Base-by-base conservation (phyloP, 2,113 vertebrate species). In the Micronycteris hirsuta region DNA sequence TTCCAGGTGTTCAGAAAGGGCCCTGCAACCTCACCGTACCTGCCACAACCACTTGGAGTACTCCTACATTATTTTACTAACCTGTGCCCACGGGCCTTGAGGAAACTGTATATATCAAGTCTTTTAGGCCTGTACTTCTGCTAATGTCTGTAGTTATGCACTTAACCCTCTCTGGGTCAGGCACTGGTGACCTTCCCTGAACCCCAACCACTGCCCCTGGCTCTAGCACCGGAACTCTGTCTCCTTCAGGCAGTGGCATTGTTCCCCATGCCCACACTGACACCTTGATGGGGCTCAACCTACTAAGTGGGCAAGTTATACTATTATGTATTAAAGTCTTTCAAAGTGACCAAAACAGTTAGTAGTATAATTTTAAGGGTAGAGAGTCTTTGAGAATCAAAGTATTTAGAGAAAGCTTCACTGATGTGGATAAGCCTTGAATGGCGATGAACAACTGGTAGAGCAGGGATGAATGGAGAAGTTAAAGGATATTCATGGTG, bases 21-120 rank as follows among this genome's bases (percentile, higher is more conserved):
- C 2, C 2, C 11, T 16, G 15, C 0, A 19, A 14, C 56, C 19
- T 47, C 38, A 5, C 13, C 41, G 4, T 22, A 2, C 22, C 43
- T 47, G 26, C 19, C 36, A n/a, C 12, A 28, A 38, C 5, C 16
- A 14, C 2, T 31, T 3, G 26, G 33, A 20, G 3, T 17, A 15
- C 2, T 15, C 58, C 38, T 41, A 7, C 22, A 45, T 43, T 28
- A 43, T 13, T 76, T 58, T 16, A 36, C 20, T 31, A 65, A 38
- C 36, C 7, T 41, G 47, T 80, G 47, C 31, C 28, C 8, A 0
- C 11, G 15, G n/a, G 31, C 9, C 14, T 12, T 26, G 11, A 9
- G 7, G n/a, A 43, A 33, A 52, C 28, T 2, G 2, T 17, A 7
- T 31, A 17, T 5, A 67, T 24, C n/a, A 14, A 45, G 33, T 33